Evolutionary conservation across 1,140 invertebrate species (phyloP).

Genomic region (Dinoponera quadriceps): DNA sequence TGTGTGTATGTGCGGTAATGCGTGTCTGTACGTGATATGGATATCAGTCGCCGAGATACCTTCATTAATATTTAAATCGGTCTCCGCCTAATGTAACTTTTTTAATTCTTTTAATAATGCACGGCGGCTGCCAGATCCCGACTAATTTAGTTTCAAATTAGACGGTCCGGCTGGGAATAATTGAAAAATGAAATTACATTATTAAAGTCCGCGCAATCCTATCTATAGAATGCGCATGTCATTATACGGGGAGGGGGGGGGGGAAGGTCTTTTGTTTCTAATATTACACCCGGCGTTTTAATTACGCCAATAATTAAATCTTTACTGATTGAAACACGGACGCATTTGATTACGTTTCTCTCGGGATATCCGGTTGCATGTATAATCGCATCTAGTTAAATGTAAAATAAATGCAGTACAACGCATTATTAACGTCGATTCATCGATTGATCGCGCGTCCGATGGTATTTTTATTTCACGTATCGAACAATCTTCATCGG

Average conservation of each 20-base stretch:
- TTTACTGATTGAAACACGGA: neutral
- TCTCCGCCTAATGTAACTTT: neutral
- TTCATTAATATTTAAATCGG: neutral
- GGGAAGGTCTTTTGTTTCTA: neutral
- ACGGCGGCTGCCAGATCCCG: neutral
- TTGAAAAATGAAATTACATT: constrained; percentile 1
- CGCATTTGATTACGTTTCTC: no score
- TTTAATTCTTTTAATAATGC: neutral
- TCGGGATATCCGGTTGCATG: no score
- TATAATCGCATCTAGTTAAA: neutral
- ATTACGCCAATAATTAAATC: neutral
- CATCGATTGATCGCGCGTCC: no score
- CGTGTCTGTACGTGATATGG: neutral
- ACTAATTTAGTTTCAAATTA: constrained; percentile 25
- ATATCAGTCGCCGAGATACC: neutral
- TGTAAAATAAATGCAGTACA: neutral
- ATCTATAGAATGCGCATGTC: neutral
- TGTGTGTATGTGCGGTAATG: neutral
- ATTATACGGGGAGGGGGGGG: no score
- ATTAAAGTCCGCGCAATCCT: neutral
- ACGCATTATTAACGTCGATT: no score
- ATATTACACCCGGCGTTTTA: constrained; percentile 7
- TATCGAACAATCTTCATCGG: neutral
- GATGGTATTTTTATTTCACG: no score
- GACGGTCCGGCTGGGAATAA: neutral